A percentile compares a stretch with the other conserved stretches of the same genome.
phyloP scores from a whole-genome alignment of 92 coral and sea anemone genomes.

The Actinernus sp. region DNA sequence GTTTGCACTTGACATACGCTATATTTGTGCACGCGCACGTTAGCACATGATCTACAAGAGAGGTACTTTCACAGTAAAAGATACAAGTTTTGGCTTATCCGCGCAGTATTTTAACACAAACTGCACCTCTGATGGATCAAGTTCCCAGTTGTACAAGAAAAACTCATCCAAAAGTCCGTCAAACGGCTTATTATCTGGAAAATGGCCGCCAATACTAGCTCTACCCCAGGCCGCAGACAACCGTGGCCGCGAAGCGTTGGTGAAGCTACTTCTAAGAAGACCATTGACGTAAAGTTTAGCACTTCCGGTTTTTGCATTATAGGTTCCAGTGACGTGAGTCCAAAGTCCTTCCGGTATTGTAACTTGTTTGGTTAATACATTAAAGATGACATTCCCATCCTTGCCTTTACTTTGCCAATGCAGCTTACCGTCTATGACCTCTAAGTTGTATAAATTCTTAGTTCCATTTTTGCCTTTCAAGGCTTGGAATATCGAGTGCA shows the following conservation, averaged over 20 bases:
- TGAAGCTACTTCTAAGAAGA: slow-evolving; percentile 66
- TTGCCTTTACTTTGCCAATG: slow-evolving; percentile 87
- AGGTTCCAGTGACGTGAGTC: slow-evolving; percentile 97
- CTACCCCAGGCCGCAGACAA: slow-evolving; percentile 87
- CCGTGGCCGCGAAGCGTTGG: slow-evolving; percentile 63
- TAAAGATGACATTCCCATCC: slow-evolving; percentile 63
- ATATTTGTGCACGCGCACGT: too few species aligned
- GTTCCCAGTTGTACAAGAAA: slow-evolving; percentile 98
- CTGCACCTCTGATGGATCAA: slow-evolving; percentile 88
- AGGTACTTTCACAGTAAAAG: slow-evolving; percentile 96
- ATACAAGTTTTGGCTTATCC: slow-evolving; percentile 94
- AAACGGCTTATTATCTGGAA: slow-evolving; percentile 71
- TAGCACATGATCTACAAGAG: slow-evolving; percentile 50
- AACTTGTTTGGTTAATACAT: slow-evolving; percentile 80
- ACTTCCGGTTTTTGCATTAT: slow-evolving; percentile 74
- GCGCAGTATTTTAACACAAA: slow-evolving; percentile 97
- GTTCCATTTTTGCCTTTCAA: slow-evolving; percentile 57
- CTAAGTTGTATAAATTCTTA: slow-evolving; percentile 73
- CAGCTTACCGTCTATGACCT: slow-evolving; percentile 84
- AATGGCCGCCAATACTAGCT: slow-evolving; percentile 84
- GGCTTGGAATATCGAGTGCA: slow-evolving; percentile 91
- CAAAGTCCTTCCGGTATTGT: slow-evolving; percentile 96
- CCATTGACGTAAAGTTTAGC: slow-evolving; percentile 95
- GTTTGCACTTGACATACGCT: too few species aligned
- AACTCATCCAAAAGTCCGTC: slow-evolving; percentile 94